Percentiles rank a stretch among this genome's conserved stretches.
Evolutionary conservation across 2,113 vertebrate genomes (phyloP).

Genomic region (Helogale parvula): DNA sequence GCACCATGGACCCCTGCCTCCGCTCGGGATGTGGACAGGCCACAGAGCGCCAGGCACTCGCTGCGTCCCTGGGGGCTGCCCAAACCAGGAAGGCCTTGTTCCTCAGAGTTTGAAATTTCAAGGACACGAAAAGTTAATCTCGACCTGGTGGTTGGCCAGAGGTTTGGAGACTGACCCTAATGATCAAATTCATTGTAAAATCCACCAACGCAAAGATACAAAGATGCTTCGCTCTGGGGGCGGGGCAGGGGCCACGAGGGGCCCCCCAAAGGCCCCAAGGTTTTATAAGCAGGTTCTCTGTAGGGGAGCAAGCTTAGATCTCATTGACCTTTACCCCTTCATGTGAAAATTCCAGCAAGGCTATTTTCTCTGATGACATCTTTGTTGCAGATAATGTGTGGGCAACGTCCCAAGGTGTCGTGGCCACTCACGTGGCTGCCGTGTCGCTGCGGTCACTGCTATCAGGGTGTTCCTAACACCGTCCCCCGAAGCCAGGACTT

Average conservation of each 20-base stretch:
- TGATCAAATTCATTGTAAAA: too few relatives aligned
- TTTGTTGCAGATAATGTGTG: background rate
- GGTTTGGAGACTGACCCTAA: background rate
- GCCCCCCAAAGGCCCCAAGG: background rate
- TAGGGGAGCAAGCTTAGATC: background rate
- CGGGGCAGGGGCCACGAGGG: fast-evolving
- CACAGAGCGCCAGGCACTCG: fast-evolving
- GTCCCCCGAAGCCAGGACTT: conserved; percentile 1
- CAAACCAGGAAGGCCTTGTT: background rate
- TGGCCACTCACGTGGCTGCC: background rate
- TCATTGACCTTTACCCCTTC: background rate
- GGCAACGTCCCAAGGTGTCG: background rate
- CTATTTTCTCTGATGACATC: background rate
- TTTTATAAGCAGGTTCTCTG: background rate
- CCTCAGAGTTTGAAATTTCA: background rate
- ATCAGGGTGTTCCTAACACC: background rate
- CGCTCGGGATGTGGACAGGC: fast-evolving
- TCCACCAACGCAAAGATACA: background rate
- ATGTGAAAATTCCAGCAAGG: background rate
- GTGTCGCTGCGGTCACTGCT: fast-evolving
- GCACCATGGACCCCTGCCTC: background rate
- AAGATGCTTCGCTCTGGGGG: fast-evolving
- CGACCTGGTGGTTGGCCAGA: background rate
- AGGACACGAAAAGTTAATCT: background rate
- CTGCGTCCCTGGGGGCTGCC: too few relatives aligned